These are phyloP conservation scores for Clarias gariepinus DNA, from an alignment of 2,113 vertebrate genomes.

Conservation along the genomic window DNA sequence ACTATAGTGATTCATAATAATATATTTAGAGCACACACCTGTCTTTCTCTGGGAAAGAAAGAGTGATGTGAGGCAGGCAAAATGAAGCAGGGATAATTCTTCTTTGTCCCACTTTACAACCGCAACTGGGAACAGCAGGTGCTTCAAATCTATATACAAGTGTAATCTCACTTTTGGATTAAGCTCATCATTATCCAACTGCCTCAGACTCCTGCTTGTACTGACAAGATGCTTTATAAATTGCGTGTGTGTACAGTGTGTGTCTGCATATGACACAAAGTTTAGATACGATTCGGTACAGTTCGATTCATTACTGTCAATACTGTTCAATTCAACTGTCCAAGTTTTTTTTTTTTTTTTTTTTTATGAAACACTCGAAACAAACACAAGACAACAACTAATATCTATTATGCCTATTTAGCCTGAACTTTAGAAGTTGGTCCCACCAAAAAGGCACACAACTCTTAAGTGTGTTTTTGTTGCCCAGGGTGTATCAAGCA, in stretches of 20 bases:
- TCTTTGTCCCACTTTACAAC: slow-evolving; percentile 10
- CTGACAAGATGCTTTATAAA: slow-evolving; percentile 38
- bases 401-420: background rate
- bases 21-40: background rate
- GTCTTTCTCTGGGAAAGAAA: background rate
- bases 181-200: slow-evolving; percentile 46
- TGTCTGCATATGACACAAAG: background rate
- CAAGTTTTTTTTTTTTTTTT: background rate
- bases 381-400: background rate
- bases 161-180: slow-evolving; percentile 63
- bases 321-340: no score
- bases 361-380: background rate
- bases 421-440: background rate
- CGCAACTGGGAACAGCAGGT: slow-evolving; percentile 31
- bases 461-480: no score
- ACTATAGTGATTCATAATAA: slow-evolving; percentile 23
- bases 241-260: background rate
- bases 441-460: background rate
- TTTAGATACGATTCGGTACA: background rate
- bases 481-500: background rate
- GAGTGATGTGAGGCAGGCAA: background rate
- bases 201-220: slow-evolving; percentile 59
- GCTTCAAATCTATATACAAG: slow-evolving; percentile 52
- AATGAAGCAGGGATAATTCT: background rate
- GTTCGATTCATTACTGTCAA: background rate